Conservation (phyloP, 2,797 vertebrate genomes). For the Sarcophilus harrisii region DNA sequence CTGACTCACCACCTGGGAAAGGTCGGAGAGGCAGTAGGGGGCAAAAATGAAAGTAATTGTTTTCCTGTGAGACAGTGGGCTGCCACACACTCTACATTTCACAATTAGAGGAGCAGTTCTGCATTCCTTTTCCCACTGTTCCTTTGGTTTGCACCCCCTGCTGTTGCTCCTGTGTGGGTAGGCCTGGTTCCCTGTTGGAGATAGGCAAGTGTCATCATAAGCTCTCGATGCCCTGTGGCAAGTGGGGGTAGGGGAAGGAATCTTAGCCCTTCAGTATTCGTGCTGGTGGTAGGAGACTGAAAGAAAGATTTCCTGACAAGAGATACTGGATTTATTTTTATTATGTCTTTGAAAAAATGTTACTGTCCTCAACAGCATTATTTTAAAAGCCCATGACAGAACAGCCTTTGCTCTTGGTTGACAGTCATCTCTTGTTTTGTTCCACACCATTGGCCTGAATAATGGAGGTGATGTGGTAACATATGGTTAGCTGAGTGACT, state of each 20-base stretch:
- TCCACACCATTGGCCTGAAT: slow-evolving; percentile 64
- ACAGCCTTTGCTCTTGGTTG: slow-evolving; percentile 20
- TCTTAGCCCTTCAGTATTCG: neutral
- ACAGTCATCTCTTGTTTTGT: slow-evolving; percentile 63
- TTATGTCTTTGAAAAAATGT: slow-evolving; percentile 65
- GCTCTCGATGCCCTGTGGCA: slow-evolving; percentile 34
- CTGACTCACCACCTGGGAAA: slow-evolving; percentile 36
- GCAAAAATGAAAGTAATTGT: slow-evolving; percentile 52
- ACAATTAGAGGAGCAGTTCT: slow-evolving; percentile 28
- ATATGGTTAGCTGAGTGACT: slow-evolving; percentile 45
- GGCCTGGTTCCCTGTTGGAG: slow-evolving; percentile 39
- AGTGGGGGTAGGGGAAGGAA: neutral
- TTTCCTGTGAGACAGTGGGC: slow-evolving; percentile 50
- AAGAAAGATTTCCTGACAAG: slow-evolving; percentile 52
- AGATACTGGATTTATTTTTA: slow-evolving; percentile 32
- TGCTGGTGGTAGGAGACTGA: slow-evolving; percentile 55
- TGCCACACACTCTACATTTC: slow-evolving; percentile 38
- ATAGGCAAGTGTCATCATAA: slow-evolving; percentile 26
- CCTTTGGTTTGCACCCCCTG: slow-evolving; percentile 31
- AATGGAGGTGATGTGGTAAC: slow-evolving; percentile 52
- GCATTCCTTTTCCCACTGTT: slow-evolving; percentile 47
- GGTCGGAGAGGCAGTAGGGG: slow-evolving; percentile 20
- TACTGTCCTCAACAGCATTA: slow-evolving; percentile 28
- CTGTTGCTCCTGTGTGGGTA: neutral
- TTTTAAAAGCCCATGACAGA: slow-evolving; percentile 44